phyloP scores from a whole-genome alignment of 1,140 invertebrate species.

The Drosophila repleta region DNA sequence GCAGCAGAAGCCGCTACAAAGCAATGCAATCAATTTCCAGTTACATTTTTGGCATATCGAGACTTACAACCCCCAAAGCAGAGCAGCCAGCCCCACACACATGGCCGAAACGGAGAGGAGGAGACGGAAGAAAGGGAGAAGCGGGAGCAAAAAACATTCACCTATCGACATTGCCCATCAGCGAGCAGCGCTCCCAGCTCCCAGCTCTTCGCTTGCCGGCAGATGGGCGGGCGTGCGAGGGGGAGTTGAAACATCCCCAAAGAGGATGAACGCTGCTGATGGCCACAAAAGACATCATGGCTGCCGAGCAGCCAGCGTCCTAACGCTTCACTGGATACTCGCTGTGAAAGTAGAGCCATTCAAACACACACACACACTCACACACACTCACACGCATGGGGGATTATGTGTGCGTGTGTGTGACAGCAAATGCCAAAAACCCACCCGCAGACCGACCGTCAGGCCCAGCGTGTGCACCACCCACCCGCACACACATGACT shows the following conservation, averaged over 20 bases:
- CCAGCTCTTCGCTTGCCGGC: too few relatives aligned
- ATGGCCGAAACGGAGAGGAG: background rate
- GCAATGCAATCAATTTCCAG: slow-evolving; percentile 52
- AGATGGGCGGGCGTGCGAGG: background rate
- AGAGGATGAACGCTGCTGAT: slow-evolving; percentile 64
- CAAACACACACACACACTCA: slow-evolving; percentile 53
- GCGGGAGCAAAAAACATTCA: slow-evolving; percentile 1
- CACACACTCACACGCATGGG: slow-evolving; percentile 33
- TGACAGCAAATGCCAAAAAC: slow-evolving; percentile 76
- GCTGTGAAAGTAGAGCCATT: slow-evolving; percentile 78
- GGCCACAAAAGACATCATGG: slow-evolving; percentile 80
- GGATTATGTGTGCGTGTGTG: slow-evolving; percentile 51
- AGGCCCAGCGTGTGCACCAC: slow-evolving; percentile 30
- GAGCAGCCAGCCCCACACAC: background rate
- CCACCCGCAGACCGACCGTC: slow-evolving; percentile 57
- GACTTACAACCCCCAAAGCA: slow-evolving; percentile 8
- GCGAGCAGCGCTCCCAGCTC: slow-evolving; percentile 27
- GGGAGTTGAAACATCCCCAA: slow-evolving; percentile 51
- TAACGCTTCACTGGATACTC: slow-evolving; percentile 80
- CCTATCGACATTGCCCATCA: slow-evolving; percentile 46
- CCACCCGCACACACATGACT: slow-evolving; percentile 15
- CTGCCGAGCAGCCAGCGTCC: slow-evolving; percentile 66
- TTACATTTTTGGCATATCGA: slow-evolving; percentile 54
- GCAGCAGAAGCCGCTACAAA: slow-evolving; percentile 25
- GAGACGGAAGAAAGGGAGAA: too few relatives aligned